Percentiles rank a stretch among this genome's conserved stretches.
Conservation (phyloP, 2,888 invertebrate genomes). For the Trichogramma dendrolimi region DNA sequence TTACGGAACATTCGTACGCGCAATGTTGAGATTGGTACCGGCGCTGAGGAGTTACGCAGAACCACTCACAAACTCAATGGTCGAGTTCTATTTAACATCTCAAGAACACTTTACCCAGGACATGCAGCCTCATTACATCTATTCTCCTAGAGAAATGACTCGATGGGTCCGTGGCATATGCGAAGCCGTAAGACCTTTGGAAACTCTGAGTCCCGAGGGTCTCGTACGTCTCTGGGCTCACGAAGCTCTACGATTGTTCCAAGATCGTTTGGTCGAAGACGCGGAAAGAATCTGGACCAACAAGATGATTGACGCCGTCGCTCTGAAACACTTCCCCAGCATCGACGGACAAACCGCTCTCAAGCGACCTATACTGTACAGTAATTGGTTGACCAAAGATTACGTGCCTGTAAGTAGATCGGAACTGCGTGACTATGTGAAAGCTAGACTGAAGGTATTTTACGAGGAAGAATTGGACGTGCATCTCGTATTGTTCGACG, state of each 20-base stretch:
- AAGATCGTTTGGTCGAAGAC: conserved; percentile 91
- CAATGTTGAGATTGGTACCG: conserved; percentile 91
- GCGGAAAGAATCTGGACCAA: conserved; percentile 96
- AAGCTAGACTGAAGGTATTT: conserved; percentile 94
- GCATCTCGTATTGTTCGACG: conserved; percentile 95
- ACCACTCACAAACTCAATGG: conserved; percentile 97
- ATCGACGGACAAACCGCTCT: conserved; percentile 81
- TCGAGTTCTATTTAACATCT: conserved; percentile 92
- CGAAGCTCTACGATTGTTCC: conserved; percentile 96
- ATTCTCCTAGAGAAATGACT: conserved; percentile 98
- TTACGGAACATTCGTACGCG: conserved; percentile 97
- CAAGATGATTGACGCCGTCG: conserved; percentile 91
- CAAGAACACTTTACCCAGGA: conserved; percentile 99
- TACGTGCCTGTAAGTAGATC: conserved; percentile 95
- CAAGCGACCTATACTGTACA: conserved; percentile 92
- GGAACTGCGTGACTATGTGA: conserved; percentile 92
- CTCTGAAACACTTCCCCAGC: conserved; percentile 90
- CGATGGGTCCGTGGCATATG: conserved; percentile 99
- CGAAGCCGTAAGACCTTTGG: conserved; percentile 94
- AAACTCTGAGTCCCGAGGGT: conserved; percentile 86
- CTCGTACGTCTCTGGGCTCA: conserved; percentile 98
- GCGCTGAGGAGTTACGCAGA: conserved; percentile 89
- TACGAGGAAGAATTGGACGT: conserved; percentile 99
- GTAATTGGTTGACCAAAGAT: conserved; percentile 98
- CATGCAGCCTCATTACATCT: conserved; percentile 99